Evolutionary conservation across 1,140 invertebrate species (phyloP).

Genomic region (Aphaenogaster rudis): DNA sequence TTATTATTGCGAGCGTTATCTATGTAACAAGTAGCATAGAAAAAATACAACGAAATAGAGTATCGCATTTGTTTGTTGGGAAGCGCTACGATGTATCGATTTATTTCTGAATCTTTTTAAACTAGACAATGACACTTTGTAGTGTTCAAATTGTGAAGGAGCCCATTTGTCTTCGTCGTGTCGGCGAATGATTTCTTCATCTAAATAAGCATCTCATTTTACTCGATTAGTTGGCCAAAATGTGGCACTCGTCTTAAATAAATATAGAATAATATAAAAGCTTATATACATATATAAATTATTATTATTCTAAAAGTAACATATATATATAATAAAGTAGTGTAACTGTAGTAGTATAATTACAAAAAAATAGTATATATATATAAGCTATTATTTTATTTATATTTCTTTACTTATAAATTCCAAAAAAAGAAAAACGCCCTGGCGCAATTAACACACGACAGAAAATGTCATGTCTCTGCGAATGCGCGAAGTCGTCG

Average conservation of each 20-base stretch:
- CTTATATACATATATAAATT: neutral
- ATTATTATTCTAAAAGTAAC: too few relatives aligned
- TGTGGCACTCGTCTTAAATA: neutral
- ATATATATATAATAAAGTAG: too few relatives aligned
- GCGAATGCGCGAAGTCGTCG: neutral
- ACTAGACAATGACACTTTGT: neutral
- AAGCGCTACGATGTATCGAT: neutral
- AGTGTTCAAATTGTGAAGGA: neutral
- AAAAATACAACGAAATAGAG: neutral
- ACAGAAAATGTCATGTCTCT: neutral
- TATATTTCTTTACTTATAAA: neutral
- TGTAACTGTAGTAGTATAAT: too few relatives aligned
- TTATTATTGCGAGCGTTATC: constrained; percentile 3
- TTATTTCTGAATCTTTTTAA: constrained; percentile 29
- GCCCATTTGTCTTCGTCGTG: constrained; percentile 22
- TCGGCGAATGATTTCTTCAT: neutral
- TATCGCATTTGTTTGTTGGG: neutral
- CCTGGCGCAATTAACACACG: neutral
- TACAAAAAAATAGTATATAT: neutral
- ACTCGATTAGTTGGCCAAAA: neutral
- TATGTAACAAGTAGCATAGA: neutral
- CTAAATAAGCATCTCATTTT: constrained; percentile 17
- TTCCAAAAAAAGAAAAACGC: neutral
- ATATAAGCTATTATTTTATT: neutral
- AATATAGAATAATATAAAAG: neutral